Evolutionary conservation across 2,113 vertebrate genomes (phyloP), one percentile per base, ranked within the genome.

Genomic region (Tachysurus fulvidraco): DNA sequence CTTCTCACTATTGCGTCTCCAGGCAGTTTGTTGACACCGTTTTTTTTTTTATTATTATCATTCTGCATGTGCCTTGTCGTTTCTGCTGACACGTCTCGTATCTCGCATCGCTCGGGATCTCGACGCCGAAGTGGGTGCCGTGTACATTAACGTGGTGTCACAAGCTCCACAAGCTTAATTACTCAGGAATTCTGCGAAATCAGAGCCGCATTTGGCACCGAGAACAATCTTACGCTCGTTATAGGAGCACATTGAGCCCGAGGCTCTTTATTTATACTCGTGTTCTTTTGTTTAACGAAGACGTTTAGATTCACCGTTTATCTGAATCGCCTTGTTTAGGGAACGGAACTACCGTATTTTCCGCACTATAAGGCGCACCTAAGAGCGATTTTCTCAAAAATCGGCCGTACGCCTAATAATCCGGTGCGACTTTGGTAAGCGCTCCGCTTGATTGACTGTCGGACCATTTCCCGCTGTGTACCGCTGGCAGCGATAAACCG

Each of bases 81-180:
- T 86, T 86, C 21, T 84, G 17, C 59, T 46, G 82, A 74, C 82
- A 71, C 67, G 44, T 83, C 64, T 81, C 28, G 65, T 85, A 81
- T 89, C 83, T 82, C 85, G 14, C 65, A 52, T 90, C 59, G 79
- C 87, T 80, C 73, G 64, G 67, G 84, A 62, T 86, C 86, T 81
- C 78, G 46, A 71, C 59, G 28, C 77, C 85, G 81, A 79, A 84
- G 74, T 85, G 78, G 83, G 77, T 80, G 85, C 52, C n/a, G 80
- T 55, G 69, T 78, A 85, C 83, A 80, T 89, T 89, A 86, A 88
- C 71, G 60, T 78, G 74, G 73, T 85, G 84, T 86, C 90, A 87
- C 76, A 46, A 64, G 52, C 30, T 28, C 44, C 83, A n/a, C n/a
- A n/a, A n/a, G n/a, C 74, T 81, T 89, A 88, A 91, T 89, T 90